These are phyloP conservation scores for Idaea aversata DNA, from an alignment of 2,888 invertebrate species.

Conservation along the genomic window DNA sequence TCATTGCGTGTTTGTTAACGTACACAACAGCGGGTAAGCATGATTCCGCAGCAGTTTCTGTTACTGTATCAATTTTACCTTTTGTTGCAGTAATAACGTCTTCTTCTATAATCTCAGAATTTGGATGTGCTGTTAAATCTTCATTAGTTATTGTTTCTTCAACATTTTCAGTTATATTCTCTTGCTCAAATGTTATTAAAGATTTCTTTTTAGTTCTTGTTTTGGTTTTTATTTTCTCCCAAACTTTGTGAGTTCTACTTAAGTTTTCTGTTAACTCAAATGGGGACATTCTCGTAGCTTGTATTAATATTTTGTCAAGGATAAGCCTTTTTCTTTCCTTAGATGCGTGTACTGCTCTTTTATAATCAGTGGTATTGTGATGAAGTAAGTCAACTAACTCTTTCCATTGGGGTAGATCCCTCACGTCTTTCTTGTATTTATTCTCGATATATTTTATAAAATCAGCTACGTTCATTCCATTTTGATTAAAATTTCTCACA, in stretches of 20 bases:
- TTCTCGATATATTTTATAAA: slow-evolving; percentile 53
- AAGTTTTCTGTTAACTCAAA: slow-evolving; percentile 55
- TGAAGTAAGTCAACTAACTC: slow-evolving; percentile 49
- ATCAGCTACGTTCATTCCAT: slow-evolving; percentile 44
- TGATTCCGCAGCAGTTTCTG: slow-evolving; percentile 23
- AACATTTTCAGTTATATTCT: slow-evolving; percentile 14
- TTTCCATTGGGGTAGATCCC: slow-evolving; percentile 55
- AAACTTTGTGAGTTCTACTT: slow-evolving; percentile 52
- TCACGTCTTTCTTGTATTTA: slow-evolving; percentile 52
- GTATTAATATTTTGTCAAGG: slow-evolving; percentile 52
- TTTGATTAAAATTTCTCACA: slow-evolving; percentile 43
- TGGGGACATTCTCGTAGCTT: slow-evolving; percentile 53
- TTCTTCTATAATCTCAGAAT: slow-evolving; percentile 45
- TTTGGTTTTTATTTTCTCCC: slow-evolving; percentile 39
- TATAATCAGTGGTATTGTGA: slow-evolving; percentile 40
- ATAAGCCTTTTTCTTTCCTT: slow-evolving; percentile 50
- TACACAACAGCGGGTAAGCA: slow-evolving; percentile 43
- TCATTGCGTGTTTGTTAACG: slow-evolving; percentile 50
- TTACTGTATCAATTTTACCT: slow-evolving; percentile 21
- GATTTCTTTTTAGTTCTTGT: slow-evolving; percentile 19
- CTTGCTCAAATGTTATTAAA: slow-evolving; percentile 8
- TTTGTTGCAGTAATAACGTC: slow-evolving; percentile 13
- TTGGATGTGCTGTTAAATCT: slow-evolving; percentile 44
- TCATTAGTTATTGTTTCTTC: slow-evolving; percentile 25
- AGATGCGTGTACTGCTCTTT: slow-evolving; percentile 47